phyloP scores from a whole-genome alignment of 2,113 vertebrate genomes.

The Pedionomus torquatus region DNA sequence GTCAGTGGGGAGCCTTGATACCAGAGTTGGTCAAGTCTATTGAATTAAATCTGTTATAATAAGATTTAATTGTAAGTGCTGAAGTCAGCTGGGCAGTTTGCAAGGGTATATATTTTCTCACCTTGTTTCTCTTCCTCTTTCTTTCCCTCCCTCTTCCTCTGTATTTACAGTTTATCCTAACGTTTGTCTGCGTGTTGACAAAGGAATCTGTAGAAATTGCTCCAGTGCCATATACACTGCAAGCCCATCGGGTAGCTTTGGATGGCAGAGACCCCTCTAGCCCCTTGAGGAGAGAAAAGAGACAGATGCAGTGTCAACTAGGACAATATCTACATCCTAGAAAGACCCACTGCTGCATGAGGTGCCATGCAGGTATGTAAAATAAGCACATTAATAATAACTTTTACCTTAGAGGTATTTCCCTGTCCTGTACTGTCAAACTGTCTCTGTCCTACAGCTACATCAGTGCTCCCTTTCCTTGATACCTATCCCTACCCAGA shows the following conservation, averaged over 20 bases:
- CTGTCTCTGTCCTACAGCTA: background rate
- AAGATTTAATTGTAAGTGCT: background rate
- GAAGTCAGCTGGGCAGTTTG: background rate
- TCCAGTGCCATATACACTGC: background rate
- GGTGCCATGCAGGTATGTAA: slow-evolving; percentile 58
- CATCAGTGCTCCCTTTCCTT: background rate
- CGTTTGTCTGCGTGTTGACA: background rate
- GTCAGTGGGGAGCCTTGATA: background rate
- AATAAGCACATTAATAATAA: background rate
- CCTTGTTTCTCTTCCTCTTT: background rate
- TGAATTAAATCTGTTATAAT: background rate
- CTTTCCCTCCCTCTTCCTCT: background rate
- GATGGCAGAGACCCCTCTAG: background rate
- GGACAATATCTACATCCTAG: slow-evolving; percentile 60
- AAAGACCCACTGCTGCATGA: slow-evolving; percentile 63
- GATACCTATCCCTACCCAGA: background rate
- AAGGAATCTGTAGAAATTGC: slow-evolving; percentile 23
- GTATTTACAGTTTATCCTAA: slow-evolving; percentile 43
- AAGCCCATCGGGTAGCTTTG: background rate
- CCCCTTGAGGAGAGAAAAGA: slow-evolving; percentile 12
- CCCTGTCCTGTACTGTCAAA: background rate
- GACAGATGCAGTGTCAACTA: background rate
- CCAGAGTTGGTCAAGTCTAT: background rate
- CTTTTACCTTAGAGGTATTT: background rate
- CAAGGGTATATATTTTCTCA: background rate